A percentile compares a stretch with the other conserved stretches of the same genome.
Conservation (phyloP, 2,888 invertebrate species). For the Lepidochrysops patricia region DNA sequence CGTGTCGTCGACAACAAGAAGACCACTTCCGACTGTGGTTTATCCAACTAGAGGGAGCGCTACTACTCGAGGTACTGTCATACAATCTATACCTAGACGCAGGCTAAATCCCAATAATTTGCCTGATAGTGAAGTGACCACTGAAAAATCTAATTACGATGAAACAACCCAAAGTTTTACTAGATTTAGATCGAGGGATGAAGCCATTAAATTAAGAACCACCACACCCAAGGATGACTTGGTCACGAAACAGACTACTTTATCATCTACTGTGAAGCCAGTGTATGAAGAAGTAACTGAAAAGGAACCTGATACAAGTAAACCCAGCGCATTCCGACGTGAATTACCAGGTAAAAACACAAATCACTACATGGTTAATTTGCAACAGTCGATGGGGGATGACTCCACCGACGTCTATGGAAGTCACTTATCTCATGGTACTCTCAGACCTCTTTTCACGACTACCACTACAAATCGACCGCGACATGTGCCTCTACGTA, state of each 20-base stretch:
- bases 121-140: constrained; percentile 40
- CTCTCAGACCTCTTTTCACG: constrained; percentile 79
- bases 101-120: constrained; percentile 53
- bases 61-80: constrained; percentile 75
- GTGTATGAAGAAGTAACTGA: constrained; percentile 67
- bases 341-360: constrained; percentile 75
- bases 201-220: constrained; percentile 43
- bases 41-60: constrained; percentile 71
- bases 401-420: constrained; percentile 82
- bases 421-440: constrained; percentile 76
- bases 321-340: constrained; percentile 76
- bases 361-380: constrained; percentile 70
- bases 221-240: constrained; percentile 47
- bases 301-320: constrained; percentile 51
- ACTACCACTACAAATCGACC: constrained; percentile 73
- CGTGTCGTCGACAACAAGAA: constrained; percentile 70
- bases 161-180: constrained; percentile 52
- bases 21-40: constrained; percentile 63
- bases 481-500: constrained; percentile 69
- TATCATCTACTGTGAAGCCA: constrained; percentile 63
- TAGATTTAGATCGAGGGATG: constrained; percentile 48
- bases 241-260: constrained; percentile 57
- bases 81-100: constrained; percentile 78
- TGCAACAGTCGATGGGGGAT: constrained; percentile 76
- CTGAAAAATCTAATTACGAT: constrained; percentile 40